Evolutionary conservation across 2,888 invertebrate genomes (phyloP).

Genomic region (Resseliella maxima): DNA sequence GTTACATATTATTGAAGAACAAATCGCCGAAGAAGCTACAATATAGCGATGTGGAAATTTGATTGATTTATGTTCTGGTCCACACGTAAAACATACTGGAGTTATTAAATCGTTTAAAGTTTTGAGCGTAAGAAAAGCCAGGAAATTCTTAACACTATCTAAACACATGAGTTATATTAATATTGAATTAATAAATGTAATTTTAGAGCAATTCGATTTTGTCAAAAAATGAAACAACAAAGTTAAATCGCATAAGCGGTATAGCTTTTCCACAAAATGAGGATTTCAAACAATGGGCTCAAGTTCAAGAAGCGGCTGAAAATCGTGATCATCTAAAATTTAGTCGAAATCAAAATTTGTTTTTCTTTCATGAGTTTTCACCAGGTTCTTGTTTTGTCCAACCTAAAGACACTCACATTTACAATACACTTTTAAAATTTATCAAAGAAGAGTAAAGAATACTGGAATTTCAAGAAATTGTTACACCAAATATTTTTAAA

Average conservation of each 20-base stretch:
- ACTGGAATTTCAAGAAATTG: background rate
- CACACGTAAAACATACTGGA: background rate
- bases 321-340: slow-evolving; percentile 13
- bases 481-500: background rate
- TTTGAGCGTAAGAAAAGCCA: background rate
- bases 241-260: background rate
- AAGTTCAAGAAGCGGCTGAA: background rate
- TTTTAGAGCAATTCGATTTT: background rate
- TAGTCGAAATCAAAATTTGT: background rate
- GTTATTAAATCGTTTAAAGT: background rate
- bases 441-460: background rate
- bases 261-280: background rate
- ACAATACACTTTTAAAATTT: background rate
- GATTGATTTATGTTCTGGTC: background rate
- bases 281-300: slow-evolving; percentile 10
- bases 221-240: background rate
- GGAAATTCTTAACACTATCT: no score
- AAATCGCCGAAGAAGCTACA: background rate
- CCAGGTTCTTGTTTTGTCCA: background rate
- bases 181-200: background rate
- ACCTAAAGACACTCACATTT: background rate
- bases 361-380: background rate
- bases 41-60: background rate
- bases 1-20: background rate
- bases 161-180: background rate